Base-by-base conservation (phyloP, 2,888 invertebrate species). In the Apamea anceps region DNA sequence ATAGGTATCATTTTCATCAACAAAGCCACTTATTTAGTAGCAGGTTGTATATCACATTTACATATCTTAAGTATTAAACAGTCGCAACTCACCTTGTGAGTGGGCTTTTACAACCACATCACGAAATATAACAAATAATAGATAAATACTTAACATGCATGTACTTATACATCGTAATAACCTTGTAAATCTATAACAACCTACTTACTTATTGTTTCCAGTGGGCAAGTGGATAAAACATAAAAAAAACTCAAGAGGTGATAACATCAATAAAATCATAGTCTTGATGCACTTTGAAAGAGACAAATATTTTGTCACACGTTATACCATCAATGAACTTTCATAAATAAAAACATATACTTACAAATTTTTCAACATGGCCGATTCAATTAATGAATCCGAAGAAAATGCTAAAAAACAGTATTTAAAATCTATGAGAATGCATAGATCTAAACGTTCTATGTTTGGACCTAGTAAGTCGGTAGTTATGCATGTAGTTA, bases 391-490 rank as follows among this genome's bases (percentile, higher is more conserved):
- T 10, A 48, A 6, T 21, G 63, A 67, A 63, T 74, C 48, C 2
- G 12, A 45, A 25, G 42, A 48, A 65, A 57, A 25, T 68, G 65
- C 25, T 15, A 76, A 57, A 60, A 72, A 63, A 48, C 65, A 42
- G 74, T 51, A 72, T 42, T 63, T 51, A 13, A 66, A 71, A 74
- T 48, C n/a, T 28, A 57, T 10, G 28, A 80, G 42, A 62, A 48
- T 57, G 60, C n/a, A 57, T 28, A 85, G 21, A 81, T 37, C 45
- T 51, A 88, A 70, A 70, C 45, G 21, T 32, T 68, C 63, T 8
- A 28, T 51, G 13, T 81, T 88, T 75, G 74, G 86, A 25, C 48
- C 86, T 37, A 85, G 88, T 63, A 81, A 77, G 28, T 85, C 88
- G 48, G 72, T 88, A n/a, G 65, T 85, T 37, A 85, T 85, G 82